These are phyloP conservation scores for Cheilosia variabilis DNA, from an alignment of 2,888 invertebrate genomes.

Conservation along the genomic window DNA sequence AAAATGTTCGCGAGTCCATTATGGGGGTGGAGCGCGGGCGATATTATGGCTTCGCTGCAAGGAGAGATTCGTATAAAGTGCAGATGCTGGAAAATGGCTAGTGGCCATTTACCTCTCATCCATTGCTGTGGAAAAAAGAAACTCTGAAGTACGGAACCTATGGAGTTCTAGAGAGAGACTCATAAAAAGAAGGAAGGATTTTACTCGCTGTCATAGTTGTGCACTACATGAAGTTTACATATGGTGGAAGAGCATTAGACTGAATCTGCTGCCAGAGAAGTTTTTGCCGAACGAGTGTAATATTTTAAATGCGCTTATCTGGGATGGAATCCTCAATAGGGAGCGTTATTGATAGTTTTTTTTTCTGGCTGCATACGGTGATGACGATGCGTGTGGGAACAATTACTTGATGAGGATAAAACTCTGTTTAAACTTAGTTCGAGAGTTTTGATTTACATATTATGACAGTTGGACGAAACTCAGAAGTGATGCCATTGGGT, in stretches of 20 bases:
- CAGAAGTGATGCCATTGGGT: too few relatives aligned
- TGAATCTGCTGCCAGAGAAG: slow-evolving; percentile 40
- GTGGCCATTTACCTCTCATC: slow-evolving; percentile 73
- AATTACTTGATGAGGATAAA: slow-evolving; percentile 15
- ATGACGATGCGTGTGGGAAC: slow-evolving; percentile 45
- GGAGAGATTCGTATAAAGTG: slow-evolving; percentile 67
- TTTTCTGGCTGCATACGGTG: neutral
- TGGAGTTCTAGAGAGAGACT: slow-evolving; percentile 48
- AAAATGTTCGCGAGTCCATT: slow-evolving; percentile 75
- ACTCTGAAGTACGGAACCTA: slow-evolving; percentile 33
- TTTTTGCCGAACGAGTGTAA: slow-evolving; percentile 53
- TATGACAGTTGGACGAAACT: too few relatives aligned
- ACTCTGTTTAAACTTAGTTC: too few relatives aligned
- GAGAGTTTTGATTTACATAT: too few relatives aligned
- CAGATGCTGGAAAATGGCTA: slow-evolving; percentile 73
- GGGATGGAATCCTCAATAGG: slow-evolving; percentile 44
- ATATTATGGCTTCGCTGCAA: neutral
- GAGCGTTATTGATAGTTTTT: slow-evolving; percentile 34
- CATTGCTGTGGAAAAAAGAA: slow-evolving; percentile 26
- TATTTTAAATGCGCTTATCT: slow-evolving; percentile 73
- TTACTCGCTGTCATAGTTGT: slow-evolving; percentile 72
- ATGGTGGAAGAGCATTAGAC: slow-evolving; percentile 70
- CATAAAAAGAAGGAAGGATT: slow-evolving; percentile 68
- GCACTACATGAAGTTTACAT: slow-evolving; percentile 65
- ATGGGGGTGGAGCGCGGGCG: slow-evolving; percentile 13